phyloP scores from a whole-genome alignment of 2,113 vertebrate species.

The Desmodus rotundus region DNA sequence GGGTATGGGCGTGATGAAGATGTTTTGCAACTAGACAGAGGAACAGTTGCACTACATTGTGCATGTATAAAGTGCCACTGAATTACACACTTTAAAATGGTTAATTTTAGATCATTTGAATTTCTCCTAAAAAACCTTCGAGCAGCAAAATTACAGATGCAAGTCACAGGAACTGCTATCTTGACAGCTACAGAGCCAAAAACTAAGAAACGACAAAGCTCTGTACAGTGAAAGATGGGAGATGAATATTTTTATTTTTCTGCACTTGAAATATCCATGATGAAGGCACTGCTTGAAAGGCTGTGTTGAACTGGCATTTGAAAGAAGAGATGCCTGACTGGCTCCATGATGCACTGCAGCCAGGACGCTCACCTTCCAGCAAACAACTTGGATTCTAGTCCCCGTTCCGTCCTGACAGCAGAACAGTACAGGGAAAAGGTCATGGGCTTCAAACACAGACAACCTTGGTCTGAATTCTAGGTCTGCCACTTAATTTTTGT shows the following conservation, averaged over 20 bases:
- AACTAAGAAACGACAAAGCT: background rate
- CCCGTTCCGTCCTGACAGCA: background rate
- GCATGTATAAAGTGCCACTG: background rate
- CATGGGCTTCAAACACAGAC: background rate
- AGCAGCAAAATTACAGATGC: background rate
- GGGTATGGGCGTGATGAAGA: background rate
- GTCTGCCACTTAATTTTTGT: background rate
- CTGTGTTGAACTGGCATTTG: background rate
- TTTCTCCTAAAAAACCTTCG: background rate
- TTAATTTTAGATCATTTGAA: background rate
- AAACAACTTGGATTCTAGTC: background rate
- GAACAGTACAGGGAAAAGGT: background rate
- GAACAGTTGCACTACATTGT: background rate
- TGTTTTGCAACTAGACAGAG: background rate
- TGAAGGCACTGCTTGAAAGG: slow-evolving; percentile 15
- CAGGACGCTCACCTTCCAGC: background rate
- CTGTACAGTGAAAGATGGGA: background rate
- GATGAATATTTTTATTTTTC: background rate
- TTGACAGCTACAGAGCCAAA: background rate
- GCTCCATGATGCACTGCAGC: background rate
- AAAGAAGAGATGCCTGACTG: background rate
- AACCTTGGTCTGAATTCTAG: background rate
- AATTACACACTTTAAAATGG: background rate
- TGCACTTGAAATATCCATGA: background rate
- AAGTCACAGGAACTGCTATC: background rate